A percentile compares a stretch with the other conserved stretches of the same genome.
Evolutionary conservation across 2,888 invertebrate species (phyloP).

Genomic region (Lasioglossum malachurum): DNA sequence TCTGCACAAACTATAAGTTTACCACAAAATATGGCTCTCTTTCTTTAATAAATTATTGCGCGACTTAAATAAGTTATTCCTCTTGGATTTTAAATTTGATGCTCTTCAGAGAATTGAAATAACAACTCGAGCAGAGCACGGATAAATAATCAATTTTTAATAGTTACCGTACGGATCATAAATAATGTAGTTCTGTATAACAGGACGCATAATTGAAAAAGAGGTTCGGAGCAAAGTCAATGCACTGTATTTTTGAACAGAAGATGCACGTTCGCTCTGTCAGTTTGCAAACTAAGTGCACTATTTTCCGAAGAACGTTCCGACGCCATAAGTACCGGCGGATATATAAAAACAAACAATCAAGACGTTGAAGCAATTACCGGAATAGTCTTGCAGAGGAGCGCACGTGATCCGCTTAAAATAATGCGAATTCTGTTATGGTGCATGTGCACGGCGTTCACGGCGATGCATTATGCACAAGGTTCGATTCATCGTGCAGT

Average conservation of each 20-base stretch:
- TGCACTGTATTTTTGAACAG: background rate
- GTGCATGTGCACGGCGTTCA: constrained; percentile 19
- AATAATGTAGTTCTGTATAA: background rate
- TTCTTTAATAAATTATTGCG: background rate
- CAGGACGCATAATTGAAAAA: background rate
- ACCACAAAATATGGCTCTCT: no score
- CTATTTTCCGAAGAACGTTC: background rate
- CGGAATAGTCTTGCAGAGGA: constrained; percentile 17
- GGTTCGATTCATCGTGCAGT: constrained; percentile 8
- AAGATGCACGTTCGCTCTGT: background rate
- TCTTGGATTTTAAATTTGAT: background rate
- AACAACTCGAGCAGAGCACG: background rate
- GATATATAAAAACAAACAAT: constrained; percentile 37
- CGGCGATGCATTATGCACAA: constrained; percentile 57
- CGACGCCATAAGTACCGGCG: constrained; percentile 13
- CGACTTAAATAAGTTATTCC: background rate
- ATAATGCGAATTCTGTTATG: constrained; percentile 45
- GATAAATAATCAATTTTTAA: background rate
- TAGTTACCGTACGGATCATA: background rate
- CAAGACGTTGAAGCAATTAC: constrained; percentile 40
- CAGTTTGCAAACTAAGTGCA: background rate
- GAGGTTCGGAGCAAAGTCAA: background rate
- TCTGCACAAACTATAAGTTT: no score
- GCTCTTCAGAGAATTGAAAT: background rate
- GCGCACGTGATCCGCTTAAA: constrained; percentile 54